Evolutionary conservation across 2,888 invertebrate species (phyloP).

Genomic region (Norana najaformis): DNA sequence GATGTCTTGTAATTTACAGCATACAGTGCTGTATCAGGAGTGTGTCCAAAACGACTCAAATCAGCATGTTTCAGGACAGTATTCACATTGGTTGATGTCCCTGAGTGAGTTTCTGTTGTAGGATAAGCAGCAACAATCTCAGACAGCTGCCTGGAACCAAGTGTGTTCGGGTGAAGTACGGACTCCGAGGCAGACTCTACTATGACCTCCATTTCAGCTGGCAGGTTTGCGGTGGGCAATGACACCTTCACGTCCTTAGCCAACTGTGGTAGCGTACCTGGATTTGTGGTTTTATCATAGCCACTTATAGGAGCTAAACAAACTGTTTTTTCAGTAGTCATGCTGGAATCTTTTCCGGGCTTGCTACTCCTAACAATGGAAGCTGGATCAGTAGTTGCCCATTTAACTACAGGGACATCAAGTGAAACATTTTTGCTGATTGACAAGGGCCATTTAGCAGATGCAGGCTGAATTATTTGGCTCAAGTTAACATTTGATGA

Average conservation of each 20-base stretch:
- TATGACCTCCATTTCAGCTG: background rate
- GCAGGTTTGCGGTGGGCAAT: background rate
- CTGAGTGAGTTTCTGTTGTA: no score
- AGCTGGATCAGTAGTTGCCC: background rate
- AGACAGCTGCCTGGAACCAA: no score
- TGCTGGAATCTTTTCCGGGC: background rate
- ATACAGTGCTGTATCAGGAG: no score
- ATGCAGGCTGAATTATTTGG: background rate
- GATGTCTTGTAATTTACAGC: no score
- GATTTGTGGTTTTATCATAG: background rate
- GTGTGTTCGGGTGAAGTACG: background rate
- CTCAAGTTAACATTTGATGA: background rate
- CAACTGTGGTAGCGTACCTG: background rate
- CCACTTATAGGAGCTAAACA: background rate
- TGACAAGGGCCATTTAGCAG: background rate
- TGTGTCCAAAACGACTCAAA: no score
- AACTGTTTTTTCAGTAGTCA: background rate
- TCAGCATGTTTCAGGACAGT: no score
- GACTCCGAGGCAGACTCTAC: background rate
- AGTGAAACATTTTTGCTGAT: background rate
- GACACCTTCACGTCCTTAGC: background rate
- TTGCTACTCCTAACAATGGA: background rate
- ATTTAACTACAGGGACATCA: background rate
- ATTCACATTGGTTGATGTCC: no score
- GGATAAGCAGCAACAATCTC: no score